Evolutionary conservation across 2,113 vertebrate genomes (phyloP), one percentile per base, ranked within the genome.

Genomic region (Petaurus breviceps): DNA sequence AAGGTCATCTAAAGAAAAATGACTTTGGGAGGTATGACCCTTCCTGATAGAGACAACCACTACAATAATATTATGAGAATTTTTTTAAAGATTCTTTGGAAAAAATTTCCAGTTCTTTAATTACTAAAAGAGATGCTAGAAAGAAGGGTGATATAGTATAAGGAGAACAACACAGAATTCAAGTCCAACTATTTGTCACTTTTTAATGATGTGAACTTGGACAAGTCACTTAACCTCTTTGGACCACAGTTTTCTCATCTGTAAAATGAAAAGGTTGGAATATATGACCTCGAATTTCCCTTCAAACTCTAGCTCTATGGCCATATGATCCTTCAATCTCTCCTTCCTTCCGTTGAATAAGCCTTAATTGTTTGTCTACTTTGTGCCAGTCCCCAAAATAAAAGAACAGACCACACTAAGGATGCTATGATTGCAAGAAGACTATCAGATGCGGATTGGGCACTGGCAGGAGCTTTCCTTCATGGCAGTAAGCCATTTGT

Each of bases 401-500:
- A 54, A 94, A 93, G 91, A 28, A 52, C 92, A 95, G 93, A 77
- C 22, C 53, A 94, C 92, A 94, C 93, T 97, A 94, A 96, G 92
- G 92, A 94, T 96, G 43, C 84, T 95, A 50, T 93, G 91, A 92
- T 50, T 94, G 89, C 52, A 92, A 96, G 92, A 90, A 95, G 92
- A 94, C 7, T 93, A 92, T 98, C 93, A 90, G 84, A 96, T 95
- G 90, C 95, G 93, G 43, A 93, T 53, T 92, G 91, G 53, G 61
- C 57, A 92, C 91, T 97, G 97, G 97, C 94, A 94, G 51, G 50
- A 95, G 93, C 46, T 91, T 89, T 55, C 37, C 31, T 55, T 90
- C 94, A 53, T 98, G 97, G 96, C 97, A 96, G 77, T 68, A 90
- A 68, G 31, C 4, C 31, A 91, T 43, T 28, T 96, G 96, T 97